Percentiles rank a stretch among this genome's conserved stretches.
Conservation (phyloP, 2,888 invertebrate species). For the Machimus atricapillus region DNA sequence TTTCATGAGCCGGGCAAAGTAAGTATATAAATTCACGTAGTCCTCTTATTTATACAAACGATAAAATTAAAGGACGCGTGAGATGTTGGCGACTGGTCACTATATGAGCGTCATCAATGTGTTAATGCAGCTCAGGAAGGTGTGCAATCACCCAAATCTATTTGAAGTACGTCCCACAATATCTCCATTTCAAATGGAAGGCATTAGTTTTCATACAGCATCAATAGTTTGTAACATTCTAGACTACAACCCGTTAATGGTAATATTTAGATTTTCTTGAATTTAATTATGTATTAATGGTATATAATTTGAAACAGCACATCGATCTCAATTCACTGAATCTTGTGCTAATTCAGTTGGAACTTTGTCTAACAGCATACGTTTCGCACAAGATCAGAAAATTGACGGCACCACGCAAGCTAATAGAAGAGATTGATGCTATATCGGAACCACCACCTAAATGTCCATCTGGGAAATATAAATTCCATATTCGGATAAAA, state of each 20-base stretch:
- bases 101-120: constrained; percentile 95
- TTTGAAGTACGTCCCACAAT: constrained; percentile 95
- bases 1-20: constrained; percentile 97
- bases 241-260: constrained; percentile 78
- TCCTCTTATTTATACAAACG: neutral
- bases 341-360: constrained; percentile 71
- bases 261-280: constrained; percentile 56
- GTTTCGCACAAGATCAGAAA: constrained; percentile 81
- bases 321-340: constrained; percentile 72
- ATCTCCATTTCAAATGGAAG: constrained; percentile 91
- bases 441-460: constrained; percentile 68
- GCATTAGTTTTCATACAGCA: constrained; percentile 74
- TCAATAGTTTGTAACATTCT: constrained; percentile 74
- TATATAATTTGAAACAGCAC: constrained; percentile 64
- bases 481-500: constrained; percentile 67
- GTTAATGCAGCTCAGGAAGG: constrained; percentile 95
- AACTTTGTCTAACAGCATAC: constrained; percentile 78
- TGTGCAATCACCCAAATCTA: constrained; percentile 97
- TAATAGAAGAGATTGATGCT: constrained; percentile 74
- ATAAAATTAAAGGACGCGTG: constrained; percentile 76
- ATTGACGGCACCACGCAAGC: constrained; percentile 73
- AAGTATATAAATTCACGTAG: constrained; percentile 58
- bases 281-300: neutral
- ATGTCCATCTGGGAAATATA: constrained; percentile 72
- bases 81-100: constrained; percentile 92